Evolutionary conservation across 2,113 vertebrate species (phyloP), one percentile per base, ranked within the genome.

Genomic region (Genyomyrus donnyi): DNA sequence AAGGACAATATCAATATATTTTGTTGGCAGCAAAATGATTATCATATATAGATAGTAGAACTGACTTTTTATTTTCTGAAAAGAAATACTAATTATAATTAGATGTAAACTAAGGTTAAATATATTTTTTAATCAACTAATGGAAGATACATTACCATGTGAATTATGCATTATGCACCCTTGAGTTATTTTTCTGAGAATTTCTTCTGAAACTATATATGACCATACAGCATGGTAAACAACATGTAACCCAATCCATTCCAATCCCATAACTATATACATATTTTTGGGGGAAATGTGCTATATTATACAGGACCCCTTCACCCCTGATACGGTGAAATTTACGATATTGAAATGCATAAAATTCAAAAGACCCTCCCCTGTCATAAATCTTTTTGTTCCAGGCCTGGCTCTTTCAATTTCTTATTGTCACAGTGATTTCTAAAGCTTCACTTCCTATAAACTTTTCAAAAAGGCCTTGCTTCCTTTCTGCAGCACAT

Each of bases 361-460:
- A 89, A 84, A 89, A 58, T 50, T 62, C 9, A 66, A 53, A 66
- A 53, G 17, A n/a, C 45, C 2, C 39, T 50, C 52, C 50, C 5
- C 31, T 24, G 46, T 89, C 50, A 31, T 89, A 89, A 85, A 35
- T 89, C 89, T 58, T 85, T 45, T 8, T 17, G 35, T 46, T 31
- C 85, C 13, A 45, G 35, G 15, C 17, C 15, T 17, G 35, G 21
- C 52, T 24, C 52, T 85, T 62, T 85, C 58, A 86, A 70, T 90
- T 17, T 42, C 21, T 45, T 27, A 52, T 46, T 58, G 53, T 48
- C 89, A 87, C 27, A 21, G 6, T 39, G 42, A 66, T 66, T 90
- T 66, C 70, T 70, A 86, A 27, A 53, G 39, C 53, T 27, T 86
- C 5, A 21, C 50, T 27, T 1, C 53, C 11, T 24, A 87, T 86